A percentile compares a stretch with the other conserved stretches of the same genome.
Conservation (phyloP, 2,888 invertebrate species). For the Fragum whitleyi region DNA sequence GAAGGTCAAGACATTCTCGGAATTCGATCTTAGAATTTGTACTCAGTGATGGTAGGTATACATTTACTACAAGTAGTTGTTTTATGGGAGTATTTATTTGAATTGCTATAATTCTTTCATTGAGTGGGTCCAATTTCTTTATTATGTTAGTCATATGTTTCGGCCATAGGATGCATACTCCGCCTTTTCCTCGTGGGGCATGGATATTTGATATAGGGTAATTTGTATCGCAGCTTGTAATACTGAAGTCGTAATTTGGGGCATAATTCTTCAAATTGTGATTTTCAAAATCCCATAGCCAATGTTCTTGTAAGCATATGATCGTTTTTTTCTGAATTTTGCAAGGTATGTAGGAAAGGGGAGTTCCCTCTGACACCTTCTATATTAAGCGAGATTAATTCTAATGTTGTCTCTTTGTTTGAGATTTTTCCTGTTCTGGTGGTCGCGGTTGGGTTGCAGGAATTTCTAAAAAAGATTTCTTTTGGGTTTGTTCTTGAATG, state of each 20-base stretch:
- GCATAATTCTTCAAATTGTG: not conserved
- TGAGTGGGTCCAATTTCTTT: too few species aligned
- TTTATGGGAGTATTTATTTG: too few species aligned
- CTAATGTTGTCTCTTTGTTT: too few species aligned
- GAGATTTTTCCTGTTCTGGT: not conserved
- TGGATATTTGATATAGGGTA: not conserved
- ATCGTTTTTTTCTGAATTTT: not conserved
- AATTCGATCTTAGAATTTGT: not conserved
- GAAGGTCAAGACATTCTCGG: not conserved
- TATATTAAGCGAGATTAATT: too few species aligned
- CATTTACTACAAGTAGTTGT: too few species aligned
- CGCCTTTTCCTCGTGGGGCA: too few species aligned
- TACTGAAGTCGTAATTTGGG: not conserved
- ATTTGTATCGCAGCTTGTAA: not conserved
- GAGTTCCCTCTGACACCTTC: too few species aligned
- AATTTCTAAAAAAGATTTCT: not conserved
- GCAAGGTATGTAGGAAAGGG: too few species aligned
- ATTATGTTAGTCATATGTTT: too few species aligned
- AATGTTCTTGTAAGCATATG: not conserved
- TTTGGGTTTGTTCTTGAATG: not conserved
- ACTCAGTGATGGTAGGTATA: too few species aligned
- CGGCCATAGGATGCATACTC: too few species aligned
- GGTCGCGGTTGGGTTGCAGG: not conserved
- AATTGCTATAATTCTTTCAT: too few species aligned
- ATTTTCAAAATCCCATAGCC: not conserved